Conservation (phyloP, 2,797 vertebrate species). For the Acanthopagrus latus region DNA sequence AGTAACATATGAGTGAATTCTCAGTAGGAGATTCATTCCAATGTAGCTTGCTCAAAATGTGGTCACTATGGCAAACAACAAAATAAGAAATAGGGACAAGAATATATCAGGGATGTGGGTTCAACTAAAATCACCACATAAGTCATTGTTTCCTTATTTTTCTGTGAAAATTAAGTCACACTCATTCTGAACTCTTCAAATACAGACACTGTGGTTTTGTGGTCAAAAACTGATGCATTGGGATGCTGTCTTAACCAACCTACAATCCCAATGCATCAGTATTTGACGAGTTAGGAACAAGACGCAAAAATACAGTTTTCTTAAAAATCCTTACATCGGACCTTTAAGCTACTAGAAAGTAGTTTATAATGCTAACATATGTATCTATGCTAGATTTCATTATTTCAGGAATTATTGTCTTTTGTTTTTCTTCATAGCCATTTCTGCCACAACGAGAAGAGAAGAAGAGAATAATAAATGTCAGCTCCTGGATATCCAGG, state of each 20-base stretch:
- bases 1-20: conserved; percentile 45
- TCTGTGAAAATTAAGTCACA: neutral
- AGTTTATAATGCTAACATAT: neutral
- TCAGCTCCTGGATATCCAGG: too few species aligned
- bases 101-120: conserved; percentile 7
- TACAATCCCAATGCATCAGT: too few species aligned
- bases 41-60: conserved; percentile 18
- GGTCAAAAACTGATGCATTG: too few species aligned
- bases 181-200: too few species aligned
- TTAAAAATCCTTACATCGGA: too few species aligned
- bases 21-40: conserved; percentile 37
- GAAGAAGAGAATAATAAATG: neutral
- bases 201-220: too few species aligned
- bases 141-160: neutral
- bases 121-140: conserved; percentile 16
- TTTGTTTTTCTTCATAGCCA: neutral
- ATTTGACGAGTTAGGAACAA: too few species aligned
- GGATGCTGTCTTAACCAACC: too few species aligned
- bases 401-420: neutral
- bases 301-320: too few species aligned
- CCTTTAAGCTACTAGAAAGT: neutral
- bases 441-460: conserved; percentile 9
- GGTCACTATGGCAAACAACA: conserved; percentile 43
- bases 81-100: conserved; percentile 23
- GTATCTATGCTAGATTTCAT: neutral